Conservation (phyloP, 2,888 invertebrate species). For the Leuctra nigra region DNA sequence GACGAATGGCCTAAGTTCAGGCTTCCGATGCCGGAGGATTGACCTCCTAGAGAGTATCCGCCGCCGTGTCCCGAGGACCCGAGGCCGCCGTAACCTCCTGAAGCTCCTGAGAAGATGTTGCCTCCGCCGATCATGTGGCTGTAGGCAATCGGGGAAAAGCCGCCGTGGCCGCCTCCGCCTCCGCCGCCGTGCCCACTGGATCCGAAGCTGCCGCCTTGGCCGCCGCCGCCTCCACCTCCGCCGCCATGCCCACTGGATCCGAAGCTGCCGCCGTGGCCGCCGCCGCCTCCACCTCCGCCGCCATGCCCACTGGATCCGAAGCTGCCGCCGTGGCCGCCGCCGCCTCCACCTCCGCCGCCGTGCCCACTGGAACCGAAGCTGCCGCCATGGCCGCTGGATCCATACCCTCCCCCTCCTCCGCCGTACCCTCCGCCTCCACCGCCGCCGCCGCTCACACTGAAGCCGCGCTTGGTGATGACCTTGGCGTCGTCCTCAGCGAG, state of each 20-base stretch:
- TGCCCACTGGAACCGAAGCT: no score
- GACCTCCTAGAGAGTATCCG: no score
- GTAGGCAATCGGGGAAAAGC: no score
- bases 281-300: slow-evolving; percentile 4
- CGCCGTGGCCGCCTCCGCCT: background rate
- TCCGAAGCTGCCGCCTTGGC: background rate
- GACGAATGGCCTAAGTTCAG: background rate
- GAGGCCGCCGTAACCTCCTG: background rate
- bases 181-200: background rate
- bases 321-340: background rate
- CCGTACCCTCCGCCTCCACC: background rate
- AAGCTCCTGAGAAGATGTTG: no score
- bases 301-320: background rate
- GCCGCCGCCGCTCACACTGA: background rate
- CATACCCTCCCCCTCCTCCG: background rate
- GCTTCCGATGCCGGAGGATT: background rate
- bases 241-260: background rate
- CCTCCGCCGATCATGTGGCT: slow-evolving; percentile 6
- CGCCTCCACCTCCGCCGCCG: slow-evolving; percentile 4
- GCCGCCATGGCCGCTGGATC: background rate
- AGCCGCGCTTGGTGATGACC: background rate
- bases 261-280: background rate
- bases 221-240: background rate
- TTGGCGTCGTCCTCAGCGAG: no score
- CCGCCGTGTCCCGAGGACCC: background rate